Conservation (phyloP, 2,888 invertebrate species). For the Cataglyphis rosenhaueri region DNA sequence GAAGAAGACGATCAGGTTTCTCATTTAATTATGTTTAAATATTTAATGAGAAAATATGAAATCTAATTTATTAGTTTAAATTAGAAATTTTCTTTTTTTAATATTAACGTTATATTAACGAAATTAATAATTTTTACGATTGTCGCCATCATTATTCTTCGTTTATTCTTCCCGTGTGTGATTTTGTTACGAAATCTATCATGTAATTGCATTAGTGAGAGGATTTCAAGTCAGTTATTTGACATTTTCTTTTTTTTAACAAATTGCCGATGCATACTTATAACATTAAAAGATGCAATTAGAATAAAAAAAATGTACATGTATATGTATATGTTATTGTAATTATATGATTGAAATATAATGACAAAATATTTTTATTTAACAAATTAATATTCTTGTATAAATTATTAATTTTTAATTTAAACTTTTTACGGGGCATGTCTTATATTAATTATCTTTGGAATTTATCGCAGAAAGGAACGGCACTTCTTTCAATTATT, state of each 20-base stretch:
- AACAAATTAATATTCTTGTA: neutral
- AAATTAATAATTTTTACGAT: slow-evolving; percentile 32
- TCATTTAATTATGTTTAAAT: slow-evolving; percentile 1
- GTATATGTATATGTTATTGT: neutral
- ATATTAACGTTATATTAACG: neutral
- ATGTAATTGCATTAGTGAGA: slow-evolving; percentile 28
- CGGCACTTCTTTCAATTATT: slow-evolving; percentile 31
- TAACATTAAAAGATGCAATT: slow-evolving; percentile 13
- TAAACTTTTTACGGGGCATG: neutral
- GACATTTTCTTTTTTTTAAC: slow-evolving; percentile 37
- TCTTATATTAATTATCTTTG: neutral
- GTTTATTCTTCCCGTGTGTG: slow-evolving; percentile 9
- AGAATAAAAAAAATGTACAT: neutral
- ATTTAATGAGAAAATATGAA: neutral
- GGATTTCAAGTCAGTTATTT: slow-evolving; percentile 35
- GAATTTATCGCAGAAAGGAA: neutral
- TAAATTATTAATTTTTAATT: neutral
- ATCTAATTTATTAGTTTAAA: slow-evolving; percentile 10
- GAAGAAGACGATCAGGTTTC: neutral
- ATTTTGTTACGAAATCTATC: slow-evolving; percentile 42
- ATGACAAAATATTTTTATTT: neutral
- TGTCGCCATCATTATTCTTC: slow-evolving; percentile 12
- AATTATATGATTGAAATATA: neutral
- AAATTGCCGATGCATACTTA: neutral
- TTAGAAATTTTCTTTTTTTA: neutral